Percentiles rank a stretch among this genome's conserved stretches.
Conservation (phyloP, 2,797 vertebrate species). For the Sebastes itinus region DNA sequence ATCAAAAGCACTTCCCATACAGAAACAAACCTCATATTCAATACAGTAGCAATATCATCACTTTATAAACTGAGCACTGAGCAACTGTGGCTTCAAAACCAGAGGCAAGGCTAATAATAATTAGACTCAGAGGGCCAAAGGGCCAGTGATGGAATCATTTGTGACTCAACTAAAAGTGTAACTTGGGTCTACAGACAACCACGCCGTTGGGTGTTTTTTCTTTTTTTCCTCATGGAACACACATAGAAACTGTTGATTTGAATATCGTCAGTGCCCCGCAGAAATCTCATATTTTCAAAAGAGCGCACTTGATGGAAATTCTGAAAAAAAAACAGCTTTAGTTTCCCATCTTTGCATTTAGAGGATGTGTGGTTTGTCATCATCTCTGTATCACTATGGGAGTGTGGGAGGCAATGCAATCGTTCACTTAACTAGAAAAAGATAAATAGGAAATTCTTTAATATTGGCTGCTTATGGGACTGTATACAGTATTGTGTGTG, state of each 20-base stretch:
- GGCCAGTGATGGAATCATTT: constrained; percentile 45
- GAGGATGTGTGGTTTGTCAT: background rate
- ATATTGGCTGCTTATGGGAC: background rate
- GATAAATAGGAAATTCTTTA: background rate
- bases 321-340: background rate
- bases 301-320: background rate
- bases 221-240: background rate
- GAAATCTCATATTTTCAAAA: background rate
- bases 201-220: background rate
- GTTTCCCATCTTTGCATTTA: background rate
- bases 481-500: background rate
- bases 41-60: background rate
- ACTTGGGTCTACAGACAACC: constrained; percentile 17
- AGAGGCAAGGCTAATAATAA: constrained; percentile 41
- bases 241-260: constrained; percentile 20
- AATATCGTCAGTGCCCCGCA: background rate
- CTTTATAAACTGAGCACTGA: constrained; percentile 9
- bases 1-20: background rate
- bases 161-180: constrained; percentile 54
- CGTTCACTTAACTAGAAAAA: background rate
- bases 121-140: constrained; percentile 31
- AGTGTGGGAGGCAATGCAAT: background rate
- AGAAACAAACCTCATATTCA: background rate
- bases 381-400: background rate
- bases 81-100: constrained; percentile 14